Percentiles rank a stretch among this genome's conserved stretches.
Evolutionary conservation across 2,888 invertebrate genomes (phyloP).

Genomic region (Helleia helle): DNA sequence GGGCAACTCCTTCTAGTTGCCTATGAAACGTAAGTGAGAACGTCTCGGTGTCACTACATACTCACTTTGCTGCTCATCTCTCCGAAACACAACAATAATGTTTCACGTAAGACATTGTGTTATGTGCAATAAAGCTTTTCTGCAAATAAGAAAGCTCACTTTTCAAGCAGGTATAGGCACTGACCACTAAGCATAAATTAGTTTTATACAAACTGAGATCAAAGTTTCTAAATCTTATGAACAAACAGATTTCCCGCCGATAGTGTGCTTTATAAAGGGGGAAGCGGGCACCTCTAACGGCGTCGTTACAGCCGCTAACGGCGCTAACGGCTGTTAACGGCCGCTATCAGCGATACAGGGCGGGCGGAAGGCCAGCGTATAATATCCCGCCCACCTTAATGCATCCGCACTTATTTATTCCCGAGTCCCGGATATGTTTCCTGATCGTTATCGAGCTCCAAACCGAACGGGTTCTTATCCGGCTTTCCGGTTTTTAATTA

Average conservation of each 20-base stretch:
- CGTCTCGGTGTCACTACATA: no score
- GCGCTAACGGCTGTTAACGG: slow-evolving; percentile 47
- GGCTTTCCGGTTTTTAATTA: slow-evolving; percentile 14
- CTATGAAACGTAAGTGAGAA: no score
- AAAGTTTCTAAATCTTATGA: slow-evolving; percentile 5
- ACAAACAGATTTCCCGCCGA: slow-evolving; percentile 25
- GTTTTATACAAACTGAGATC: no score
- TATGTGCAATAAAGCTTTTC: no score
- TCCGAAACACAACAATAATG: no score
- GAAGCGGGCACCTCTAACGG: slow-evolving; percentile 63
- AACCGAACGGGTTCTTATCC: slow-evolving; percentile 20
- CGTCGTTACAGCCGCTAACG: slow-evolving; percentile 38
- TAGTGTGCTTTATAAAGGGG: slow-evolving; percentile 47
- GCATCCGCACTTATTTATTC: slow-evolving; percentile 70
- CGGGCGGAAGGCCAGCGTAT: slow-evolving; percentile 50
- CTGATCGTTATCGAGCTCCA: slow-evolving; percentile 42
- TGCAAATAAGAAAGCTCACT: no score
- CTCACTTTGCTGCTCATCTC: no score
- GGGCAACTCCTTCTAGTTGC: no score
- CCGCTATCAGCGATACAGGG: slow-evolving; percentile 54
- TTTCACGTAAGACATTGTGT: no score
- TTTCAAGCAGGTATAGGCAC: no score
- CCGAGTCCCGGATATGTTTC: slow-evolving; percentile 56
- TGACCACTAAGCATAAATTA: no score
- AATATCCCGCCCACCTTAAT: slow-evolving; percentile 60